Evolutionary conservation across 2,113 vertebrate genomes (phyloP).

Genomic region (Varanus salvator): DNA sequence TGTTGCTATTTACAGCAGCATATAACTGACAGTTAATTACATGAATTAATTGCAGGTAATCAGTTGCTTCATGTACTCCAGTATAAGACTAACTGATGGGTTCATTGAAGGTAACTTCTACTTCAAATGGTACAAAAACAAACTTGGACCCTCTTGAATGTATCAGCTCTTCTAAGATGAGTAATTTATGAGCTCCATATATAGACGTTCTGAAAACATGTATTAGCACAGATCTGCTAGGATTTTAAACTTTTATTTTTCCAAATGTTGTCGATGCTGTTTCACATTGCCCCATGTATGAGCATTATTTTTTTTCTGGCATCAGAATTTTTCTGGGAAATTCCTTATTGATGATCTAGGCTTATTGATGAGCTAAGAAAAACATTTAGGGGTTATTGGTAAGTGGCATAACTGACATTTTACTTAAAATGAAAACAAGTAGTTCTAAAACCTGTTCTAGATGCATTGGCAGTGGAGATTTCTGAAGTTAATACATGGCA

Average conservation of each 20-base stretch:
- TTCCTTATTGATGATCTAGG: neutral
- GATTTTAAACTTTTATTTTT: neutral
- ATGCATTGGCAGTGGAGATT: neutral
- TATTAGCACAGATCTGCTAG: neutral
- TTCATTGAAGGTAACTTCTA: neutral
- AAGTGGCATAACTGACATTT: neutral
- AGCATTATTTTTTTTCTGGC: neutral
- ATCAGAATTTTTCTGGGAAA: neutral
- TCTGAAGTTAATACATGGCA: neutral
- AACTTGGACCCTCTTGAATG: neutral
- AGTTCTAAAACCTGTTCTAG: neutral
- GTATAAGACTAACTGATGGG: neutral
- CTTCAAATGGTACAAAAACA: neutral
- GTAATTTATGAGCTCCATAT: neutral
- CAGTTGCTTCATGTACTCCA: neutral
- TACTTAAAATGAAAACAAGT: neutral
- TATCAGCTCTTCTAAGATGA: neutral
- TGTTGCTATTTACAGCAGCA: neutral
- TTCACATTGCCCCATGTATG: neutral
- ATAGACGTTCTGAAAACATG: neutral
- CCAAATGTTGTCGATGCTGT: neutral
- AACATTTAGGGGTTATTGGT: neutral
- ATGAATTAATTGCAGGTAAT: neutral
- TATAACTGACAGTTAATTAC: neutral
- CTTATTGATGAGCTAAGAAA: neutral